Base-by-base conservation (phyloP, 2,113 vertebrate genomes). In the Tiliqua scincoides region DNA sequence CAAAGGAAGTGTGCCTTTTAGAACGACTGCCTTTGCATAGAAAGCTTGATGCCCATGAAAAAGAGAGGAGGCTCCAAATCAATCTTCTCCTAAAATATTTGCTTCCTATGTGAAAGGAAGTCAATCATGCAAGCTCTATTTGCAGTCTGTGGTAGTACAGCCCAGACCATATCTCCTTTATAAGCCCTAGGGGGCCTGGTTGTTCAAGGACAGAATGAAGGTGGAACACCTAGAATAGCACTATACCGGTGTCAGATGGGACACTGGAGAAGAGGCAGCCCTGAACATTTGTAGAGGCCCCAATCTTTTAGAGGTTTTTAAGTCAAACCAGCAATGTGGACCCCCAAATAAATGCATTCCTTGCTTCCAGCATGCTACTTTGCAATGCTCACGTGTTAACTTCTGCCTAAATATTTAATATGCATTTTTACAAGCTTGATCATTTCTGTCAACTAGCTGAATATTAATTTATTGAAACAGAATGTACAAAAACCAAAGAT, bases 391-490 rank as follows among this genome's bases (percentile, higher is more conserved):
- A 73, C 23, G 23, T 27, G 9, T 37, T 43, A 11, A 37, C 43
- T 8, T 25, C 9, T 2, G 17, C n/a, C 25, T 43, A 73, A 6
- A 10, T 21, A 9, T 43, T 43, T 12, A 37, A 12, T 43, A 4
- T 37, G 21, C 25, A 7, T 73, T 43, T 57, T 73, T 12, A 73
- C 20, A 73, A 73, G 71, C 37, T 11, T 43, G 71, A 17, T 71
- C 32, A 25, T 7, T 40, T 73, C 71, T 43, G 21, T 25, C 20
- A 27, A 37, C 37, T 72, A 52, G 82, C 21, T 62, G 59, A 82
- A 74, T 76, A 71, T 10, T 71, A 14, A 70, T 92, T 84, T 3
- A 62, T 83, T 89, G 90, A 59, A 85, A 1, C 75, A 43, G 61
- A 87, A 86, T 59, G 81, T n/a, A 68, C 75, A 2, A 9, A 54